phyloP scores from a whole-genome alignment of 2,888 invertebrate genomes.

The Aplocera efformata region DNA sequence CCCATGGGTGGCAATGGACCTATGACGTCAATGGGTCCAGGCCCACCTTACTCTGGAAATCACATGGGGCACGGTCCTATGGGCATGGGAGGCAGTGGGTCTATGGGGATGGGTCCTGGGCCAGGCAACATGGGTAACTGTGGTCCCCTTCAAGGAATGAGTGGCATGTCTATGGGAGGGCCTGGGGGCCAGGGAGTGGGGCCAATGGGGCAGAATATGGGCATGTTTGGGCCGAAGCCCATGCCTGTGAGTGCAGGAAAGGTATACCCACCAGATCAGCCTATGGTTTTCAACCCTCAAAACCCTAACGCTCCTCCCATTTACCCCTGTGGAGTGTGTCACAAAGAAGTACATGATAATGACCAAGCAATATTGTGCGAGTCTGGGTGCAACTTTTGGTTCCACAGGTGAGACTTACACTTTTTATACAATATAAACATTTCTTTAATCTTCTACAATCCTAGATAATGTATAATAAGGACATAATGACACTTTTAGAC shows the following conservation, averaged over 20 bases:
- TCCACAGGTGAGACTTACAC: constrained; percentile 88
- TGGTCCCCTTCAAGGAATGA: constrained; percentile 75
- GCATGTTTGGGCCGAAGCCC: constrained; percentile 89
- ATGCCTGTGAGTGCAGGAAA: constrained; percentile 96
- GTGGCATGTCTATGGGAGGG: constrained; percentile 76
- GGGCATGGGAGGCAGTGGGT: constrained; percentile 72
- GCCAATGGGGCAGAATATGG: constrained; percentile 82
- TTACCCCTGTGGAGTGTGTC: constrained; percentile 98
- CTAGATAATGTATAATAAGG: too few relatives aligned
- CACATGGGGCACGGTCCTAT: constrained; percentile 78
- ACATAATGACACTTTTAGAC: too few relatives aligned
- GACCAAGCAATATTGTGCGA: constrained; percentile 99
- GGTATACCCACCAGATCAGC: constrained; percentile 96
- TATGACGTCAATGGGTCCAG: constrained; percentile 73
- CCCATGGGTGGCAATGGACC: constrained; percentile 79
- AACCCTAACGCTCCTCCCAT: constrained; percentile 99
- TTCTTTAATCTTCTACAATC: too few relatives aligned
- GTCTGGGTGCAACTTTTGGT: constrained; percentile 99
- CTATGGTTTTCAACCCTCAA: constrained; percentile 98
- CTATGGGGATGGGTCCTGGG: constrained; percentile 73
- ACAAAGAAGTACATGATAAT: constrained; percentile 99
- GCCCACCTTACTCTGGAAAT: constrained; percentile 70
- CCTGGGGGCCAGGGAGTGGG: constrained; percentile 78
- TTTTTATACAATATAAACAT: too few relatives aligned
- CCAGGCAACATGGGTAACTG: constrained; percentile 75